phyloP scores from a whole-genome alignment of 2,797 vertebrate genomes.

The Phrynocephalus guinanensis region DNA sequence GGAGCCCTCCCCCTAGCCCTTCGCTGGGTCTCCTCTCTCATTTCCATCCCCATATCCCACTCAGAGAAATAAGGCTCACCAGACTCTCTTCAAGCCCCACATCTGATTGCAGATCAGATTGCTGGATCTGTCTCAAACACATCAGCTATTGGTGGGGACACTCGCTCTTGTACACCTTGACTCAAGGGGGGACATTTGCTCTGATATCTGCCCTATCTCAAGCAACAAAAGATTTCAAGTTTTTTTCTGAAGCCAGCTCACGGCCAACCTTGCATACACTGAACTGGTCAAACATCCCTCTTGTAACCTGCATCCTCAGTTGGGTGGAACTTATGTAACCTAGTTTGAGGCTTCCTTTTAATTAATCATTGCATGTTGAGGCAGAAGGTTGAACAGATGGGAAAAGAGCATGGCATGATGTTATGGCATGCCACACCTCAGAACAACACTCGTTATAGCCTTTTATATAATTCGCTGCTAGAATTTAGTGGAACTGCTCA shows the following conservation, averaged over 20 bases:
- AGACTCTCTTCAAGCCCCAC: too few relatives aligned
- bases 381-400: slow-evolving; percentile 56
- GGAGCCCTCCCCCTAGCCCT: too few relatives aligned
- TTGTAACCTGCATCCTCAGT: slow-evolving; percentile 28
- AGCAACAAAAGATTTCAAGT: background rate
- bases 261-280: background rate
- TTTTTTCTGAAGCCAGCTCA: background rate
- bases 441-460: slow-evolving; percentile 54
- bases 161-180: background rate
- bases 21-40: too few relatives aligned
- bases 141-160: too few relatives aligned
- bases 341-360: slow-evolving; percentile 24
- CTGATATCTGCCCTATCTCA: background rate
- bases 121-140: too few relatives aligned
- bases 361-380: slow-evolving; percentile 36
- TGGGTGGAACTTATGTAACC: slow-evolving; percentile 19
- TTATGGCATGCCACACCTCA: slow-evolving; percentile 42
- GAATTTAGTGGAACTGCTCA: slow-evolving; percentile 55
- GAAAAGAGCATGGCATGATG: slow-evolving; percentile 48
- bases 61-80: too few relatives aligned
- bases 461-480: slow-evolving; percentile 57
- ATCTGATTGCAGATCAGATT: too few relatives aligned
- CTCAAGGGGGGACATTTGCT: background rate
- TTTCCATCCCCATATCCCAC: too few relatives aligned
- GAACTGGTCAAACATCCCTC: background rate